Evolutionary conservation across 2,113 vertebrate genomes (phyloP), one percentile per base, ranked within the genome.

Genomic region (zebrafish (Danio rerio)): DNA sequence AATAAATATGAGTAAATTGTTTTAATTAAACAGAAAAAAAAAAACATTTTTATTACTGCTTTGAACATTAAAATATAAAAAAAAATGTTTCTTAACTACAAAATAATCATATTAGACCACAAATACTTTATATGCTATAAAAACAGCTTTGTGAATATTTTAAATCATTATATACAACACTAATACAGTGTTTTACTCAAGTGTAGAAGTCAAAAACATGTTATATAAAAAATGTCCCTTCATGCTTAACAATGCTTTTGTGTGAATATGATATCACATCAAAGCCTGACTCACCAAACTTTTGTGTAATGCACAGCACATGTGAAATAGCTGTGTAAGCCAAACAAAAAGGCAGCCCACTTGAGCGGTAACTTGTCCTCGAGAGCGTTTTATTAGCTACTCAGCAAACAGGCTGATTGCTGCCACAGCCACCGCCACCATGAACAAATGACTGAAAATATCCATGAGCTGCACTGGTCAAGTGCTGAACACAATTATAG

Each of bases 401-500:
- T 85, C 55, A 6, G 72, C 75, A 63, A 63, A 77, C 47, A 12
- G 45, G 8, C 43, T 62, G 74, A 77, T 77, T 62, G 43, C 75
- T 62, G 58, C 43, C 47, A 77, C 58, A 50, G 56, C 73, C 58
- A 61, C 12, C 21, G 73, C 75, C 75, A 77, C 58, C 45, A 31
- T 31, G 9, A 63, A 63, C 43, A 77, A 63, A 62, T 7, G 20
- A 12, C 20, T 77, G 18, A 52, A 77, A 63, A 77, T 49, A 77
- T 77, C 75, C 59, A 61, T 50, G 58, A 52, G 78, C 21, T 69
- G 85, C 45, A 47, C 73, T 81, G 18, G 15, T 11, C 49, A 63
- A 88, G 87, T 80, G 62, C 86, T 82, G 12, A 77, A 42, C 86
- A 86, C 81, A 84, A 89, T 88, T 84, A 84, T 82, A 78, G 73